A percentile compares a stretch with the other conserved stretches of the same genome.
Evolutionary conservation across 2,113 vertebrate genomes (phyloP).

Genomic region (Canis aureus): DNA sequence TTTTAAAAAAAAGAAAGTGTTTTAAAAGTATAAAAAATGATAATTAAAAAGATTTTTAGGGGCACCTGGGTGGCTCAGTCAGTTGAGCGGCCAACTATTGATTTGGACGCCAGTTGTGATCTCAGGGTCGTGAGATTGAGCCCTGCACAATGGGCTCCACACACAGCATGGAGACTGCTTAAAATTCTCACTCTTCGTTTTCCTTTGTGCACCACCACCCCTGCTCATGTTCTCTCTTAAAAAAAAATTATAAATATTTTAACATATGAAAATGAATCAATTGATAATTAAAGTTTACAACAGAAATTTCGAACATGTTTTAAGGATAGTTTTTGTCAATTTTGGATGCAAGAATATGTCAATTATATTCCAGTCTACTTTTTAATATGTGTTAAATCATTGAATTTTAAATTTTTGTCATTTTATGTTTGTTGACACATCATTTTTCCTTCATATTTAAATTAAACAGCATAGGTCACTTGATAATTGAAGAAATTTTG

Average conservation of each 20-base stretch:
- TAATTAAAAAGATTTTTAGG: not conserved
- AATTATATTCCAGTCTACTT: not conserved
- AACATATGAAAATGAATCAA: not conserved
- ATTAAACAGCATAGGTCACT: not conserved
- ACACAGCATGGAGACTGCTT: not conserved
- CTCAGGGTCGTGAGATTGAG: not conserved
- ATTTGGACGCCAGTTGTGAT: not conserved
- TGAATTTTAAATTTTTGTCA: not conserved
- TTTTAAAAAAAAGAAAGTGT: not conserved
- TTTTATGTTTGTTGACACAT: not conserved
- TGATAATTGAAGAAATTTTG: not conserved
- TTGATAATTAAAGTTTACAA: not conserved
- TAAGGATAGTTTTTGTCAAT: not conserved
- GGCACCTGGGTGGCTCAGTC: not conserved
- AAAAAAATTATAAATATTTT: not conserved
- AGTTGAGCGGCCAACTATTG: not conserved
- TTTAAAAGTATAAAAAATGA: not conserved
- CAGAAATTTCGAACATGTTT: not conserved
- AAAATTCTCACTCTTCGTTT: not conserved
- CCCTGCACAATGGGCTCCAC: not conserved
- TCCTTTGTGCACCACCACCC: not conserved
- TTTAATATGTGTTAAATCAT: not conserved
- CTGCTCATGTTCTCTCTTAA: not conserved
- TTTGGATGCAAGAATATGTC: not conserved
- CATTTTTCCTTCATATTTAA: constrained; percentile 13